These are phyloP conservation scores for Perognathus longimembris DNA, from an alignment of 2,113 vertebrate species.

Conservation along the genomic window DNA sequence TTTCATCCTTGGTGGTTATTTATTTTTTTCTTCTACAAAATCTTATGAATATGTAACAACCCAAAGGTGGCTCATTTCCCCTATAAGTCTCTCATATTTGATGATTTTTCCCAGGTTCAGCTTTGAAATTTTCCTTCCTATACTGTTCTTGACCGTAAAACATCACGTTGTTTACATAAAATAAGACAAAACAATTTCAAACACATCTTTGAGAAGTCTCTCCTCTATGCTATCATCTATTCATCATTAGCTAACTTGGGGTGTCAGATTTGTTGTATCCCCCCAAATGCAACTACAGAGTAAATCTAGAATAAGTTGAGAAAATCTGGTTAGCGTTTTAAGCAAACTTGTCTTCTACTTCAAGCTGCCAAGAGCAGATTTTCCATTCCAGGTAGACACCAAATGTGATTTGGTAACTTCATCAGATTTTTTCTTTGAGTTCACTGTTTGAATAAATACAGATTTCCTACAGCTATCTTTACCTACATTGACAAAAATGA, in stretches of 20 bases:
- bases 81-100: neutral
- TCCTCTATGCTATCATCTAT: neutral
- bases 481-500: neutral
- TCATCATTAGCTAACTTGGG: neutral
- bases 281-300: neutral
- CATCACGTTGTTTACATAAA: too few relatives aligned
- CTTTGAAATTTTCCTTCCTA: neutral
- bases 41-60: neutral
- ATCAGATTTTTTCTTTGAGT: slow-evolving; percentile 40
- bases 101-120: neutral
- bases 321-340: slow-evolving; percentile 71
- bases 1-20: neutral
- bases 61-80: neutral
- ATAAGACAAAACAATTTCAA: neutral
- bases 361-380: slow-evolving; percentile 33
- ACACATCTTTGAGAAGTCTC: neutral
- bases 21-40: neutral
- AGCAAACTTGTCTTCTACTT: slow-evolving; percentile 22
- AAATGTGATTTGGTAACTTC: slow-evolving; percentile 57
- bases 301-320: neutral
- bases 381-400: slow-evolving; percentile 53
- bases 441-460: slow-evolving; percentile 65
- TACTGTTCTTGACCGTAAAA: neutral
- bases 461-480: slow-evolving; percentile 14
- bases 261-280: slow-evolving; percentile 44